Evolutionary conservation across 2,113 vertebrate species (phyloP).

Genomic region (Osmerus mordax): DNA sequence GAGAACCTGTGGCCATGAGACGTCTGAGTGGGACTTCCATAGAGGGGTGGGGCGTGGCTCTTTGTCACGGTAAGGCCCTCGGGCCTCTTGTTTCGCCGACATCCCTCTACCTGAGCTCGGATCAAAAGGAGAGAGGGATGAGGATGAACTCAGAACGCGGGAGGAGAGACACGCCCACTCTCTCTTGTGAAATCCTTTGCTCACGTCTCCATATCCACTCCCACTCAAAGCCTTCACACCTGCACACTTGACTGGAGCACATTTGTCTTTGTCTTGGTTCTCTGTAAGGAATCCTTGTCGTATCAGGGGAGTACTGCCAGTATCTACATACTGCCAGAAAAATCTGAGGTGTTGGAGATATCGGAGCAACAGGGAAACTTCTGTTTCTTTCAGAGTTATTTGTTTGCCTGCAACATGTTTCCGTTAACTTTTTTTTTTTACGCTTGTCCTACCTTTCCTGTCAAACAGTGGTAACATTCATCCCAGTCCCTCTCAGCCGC

Average conservation of each 20-base stretch:
- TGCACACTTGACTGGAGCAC: background rate
- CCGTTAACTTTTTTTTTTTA: conserved; percentile 17
- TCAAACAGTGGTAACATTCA: background rate
- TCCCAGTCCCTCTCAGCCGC: background rate
- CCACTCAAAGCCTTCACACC: background rate
- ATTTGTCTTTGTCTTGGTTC: background rate
- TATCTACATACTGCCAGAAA: background rate
- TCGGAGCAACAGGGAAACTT: too few species aligned
- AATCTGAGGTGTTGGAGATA: background rate
- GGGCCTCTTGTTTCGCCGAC: background rate
- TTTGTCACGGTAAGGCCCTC: background rate
- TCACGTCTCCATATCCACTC: background rate
- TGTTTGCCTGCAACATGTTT: conserved; percentile 33
- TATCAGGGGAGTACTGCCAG: background rate
- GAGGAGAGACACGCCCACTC: background rate
- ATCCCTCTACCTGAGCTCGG: background rate
- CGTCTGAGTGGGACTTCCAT: background rate
- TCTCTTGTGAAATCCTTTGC: background rate
- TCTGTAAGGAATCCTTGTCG: background rate
- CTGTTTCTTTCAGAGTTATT: conserved; percentile 22
- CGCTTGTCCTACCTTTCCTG: conserved; percentile 15
- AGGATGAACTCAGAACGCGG: background rate
- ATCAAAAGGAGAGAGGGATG: background rate
- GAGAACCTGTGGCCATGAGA: background rate
- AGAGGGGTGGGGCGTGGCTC: background rate